Conservation (phyloP, 2,113 vertebrate species). For the Tachysurus vachellii region DNA sequence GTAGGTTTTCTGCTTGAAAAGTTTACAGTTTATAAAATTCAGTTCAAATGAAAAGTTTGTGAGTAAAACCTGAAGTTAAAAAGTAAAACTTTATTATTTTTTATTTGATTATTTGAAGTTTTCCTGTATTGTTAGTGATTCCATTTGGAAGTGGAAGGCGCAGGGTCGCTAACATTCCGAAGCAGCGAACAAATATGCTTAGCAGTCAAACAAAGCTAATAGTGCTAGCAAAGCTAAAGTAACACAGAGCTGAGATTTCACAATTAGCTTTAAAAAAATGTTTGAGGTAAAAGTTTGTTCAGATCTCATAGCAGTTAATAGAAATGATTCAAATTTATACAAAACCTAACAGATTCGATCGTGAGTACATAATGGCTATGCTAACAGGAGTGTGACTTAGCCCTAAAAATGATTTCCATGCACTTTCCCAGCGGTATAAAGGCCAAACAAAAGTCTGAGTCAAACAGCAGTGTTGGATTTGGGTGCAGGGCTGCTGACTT, state of each 20-base stretch:
- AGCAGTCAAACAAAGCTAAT: slow-evolving; percentile 6
- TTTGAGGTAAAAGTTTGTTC: neutral
- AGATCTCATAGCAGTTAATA: neutral
- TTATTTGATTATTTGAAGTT: too few species aligned
- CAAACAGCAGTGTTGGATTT: slow-evolving; percentile 55
- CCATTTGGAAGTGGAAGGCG: too few species aligned
- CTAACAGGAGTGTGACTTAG: neutral
- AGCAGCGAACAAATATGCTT: neutral
- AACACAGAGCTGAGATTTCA: neutral
- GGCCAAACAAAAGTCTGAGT: slow-evolving; percentile 55
- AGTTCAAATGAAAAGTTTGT: neutral
- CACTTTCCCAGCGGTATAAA: slow-evolving; percentile 47
- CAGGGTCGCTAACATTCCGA: neutral
- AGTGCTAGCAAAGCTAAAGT: slow-evolving; percentile 1
- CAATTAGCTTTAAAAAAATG: neutral
- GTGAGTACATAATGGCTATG: neutral
- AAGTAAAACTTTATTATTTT: too few species aligned
- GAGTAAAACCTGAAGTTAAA: too few species aligned
- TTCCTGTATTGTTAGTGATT: neutral
- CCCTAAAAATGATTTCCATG: neutral
- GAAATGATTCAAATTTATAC: neutral
- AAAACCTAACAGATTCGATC: neutral
- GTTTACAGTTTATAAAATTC: neutral
- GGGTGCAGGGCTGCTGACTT: slow-evolving; percentile 55
- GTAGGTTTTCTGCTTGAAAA: neutral